phyloP scores from a whole-genome alignment of 2,797 vertebrate species.

The Scleropages formosus region DNA sequence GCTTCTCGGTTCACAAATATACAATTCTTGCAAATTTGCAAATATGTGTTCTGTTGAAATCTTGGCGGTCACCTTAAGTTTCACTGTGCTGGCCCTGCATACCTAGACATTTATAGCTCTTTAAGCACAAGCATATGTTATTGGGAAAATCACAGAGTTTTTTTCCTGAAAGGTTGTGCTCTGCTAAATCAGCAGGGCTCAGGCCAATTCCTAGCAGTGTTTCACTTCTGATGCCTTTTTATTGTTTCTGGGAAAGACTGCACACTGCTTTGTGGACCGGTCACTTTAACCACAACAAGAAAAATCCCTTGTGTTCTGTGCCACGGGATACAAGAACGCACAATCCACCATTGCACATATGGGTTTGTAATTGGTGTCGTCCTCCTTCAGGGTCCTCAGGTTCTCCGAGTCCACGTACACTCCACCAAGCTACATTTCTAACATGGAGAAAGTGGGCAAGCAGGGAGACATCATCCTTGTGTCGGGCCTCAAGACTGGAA shows the following conservation, averaged over 20 bases:
- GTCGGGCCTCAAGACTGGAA: constrained; percentile 88
- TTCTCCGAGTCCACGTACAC: constrained; percentile 93
- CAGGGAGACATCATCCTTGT: constrained; percentile 76
- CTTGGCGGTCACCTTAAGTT: background rate
- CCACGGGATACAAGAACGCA: too few relatives aligned
- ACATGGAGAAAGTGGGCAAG: constrained; percentile 91
- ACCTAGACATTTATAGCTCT: background rate
- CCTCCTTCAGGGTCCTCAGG: constrained; percentile 78
- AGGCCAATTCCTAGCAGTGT: background rate
- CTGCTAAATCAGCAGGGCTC: too few relatives aligned
- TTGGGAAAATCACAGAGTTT: too few relatives aligned
- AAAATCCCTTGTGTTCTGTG: background rate
- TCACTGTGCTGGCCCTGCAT: background rate
- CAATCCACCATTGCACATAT: too few relatives aligned
- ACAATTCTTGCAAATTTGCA: too few relatives aligned
- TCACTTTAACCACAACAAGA: background rate
- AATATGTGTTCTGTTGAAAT: too few relatives aligned
- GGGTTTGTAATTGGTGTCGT: background rate
- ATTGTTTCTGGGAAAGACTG: too few relatives aligned
- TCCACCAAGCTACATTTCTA: constrained; percentile 84
- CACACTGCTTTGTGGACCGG: too few relatives aligned
- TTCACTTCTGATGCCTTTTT: background rate
- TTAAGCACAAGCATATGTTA: background rate
- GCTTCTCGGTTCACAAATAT: too few relatives aligned
- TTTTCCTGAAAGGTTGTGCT: too few relatives aligned